Base-by-base conservation (phyloP, 1,140 invertebrate species). In the Sycobia sp. region DNA sequence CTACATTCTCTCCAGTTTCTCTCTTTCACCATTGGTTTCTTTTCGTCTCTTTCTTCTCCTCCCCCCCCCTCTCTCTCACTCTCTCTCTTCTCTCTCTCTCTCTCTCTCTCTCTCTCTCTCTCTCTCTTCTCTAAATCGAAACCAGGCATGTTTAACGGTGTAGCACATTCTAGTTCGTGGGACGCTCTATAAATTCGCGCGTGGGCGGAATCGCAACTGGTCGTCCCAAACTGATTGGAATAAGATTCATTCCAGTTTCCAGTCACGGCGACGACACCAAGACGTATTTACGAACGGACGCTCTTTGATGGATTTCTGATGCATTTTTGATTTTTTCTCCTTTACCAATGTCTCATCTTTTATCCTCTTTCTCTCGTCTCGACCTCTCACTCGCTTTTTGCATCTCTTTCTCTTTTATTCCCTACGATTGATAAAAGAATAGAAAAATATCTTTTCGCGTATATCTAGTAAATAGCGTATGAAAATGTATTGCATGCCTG, bases 211-310 rank as follows among this genome's bases (percentile, higher is more conserved):
- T 65, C 27, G 49, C 34, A 53, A 58, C 39, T 22, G 49, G 18
- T 20, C 18, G 38, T 44, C 46, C 47, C 54, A 58, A 59, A 58
- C 62, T 58, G 62, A 65, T 58, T 65, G 55, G 46, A 58, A 65
- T 59, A 41, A 53, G 59, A 65, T 65, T 64, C 61, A 66, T 66
- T 67, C 62, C 56, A 63, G 61, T 67, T 68, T 63, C 60, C 38
- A 60, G 64, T 63, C 67, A 59, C 55, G 62, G 25, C 47, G 25
- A 27, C 47, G 47, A 36, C 49, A 46, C 51, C 34, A 10, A 51
- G 43, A 51, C 38, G 60, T 59, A 65, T 65, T 51, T 59, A 59
- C 62, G 41, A 58, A 59, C 49, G 29, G 38, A 38, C 29, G 41
- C 29, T 65, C 62, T 58, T 59, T 65, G 49, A 58, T 58, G 47